These are phyloP conservation scores for Torymus aiolomorphi DNA, from an alignment of 2,888 invertebrate genomes.

Conservation along the genomic window DNA sequence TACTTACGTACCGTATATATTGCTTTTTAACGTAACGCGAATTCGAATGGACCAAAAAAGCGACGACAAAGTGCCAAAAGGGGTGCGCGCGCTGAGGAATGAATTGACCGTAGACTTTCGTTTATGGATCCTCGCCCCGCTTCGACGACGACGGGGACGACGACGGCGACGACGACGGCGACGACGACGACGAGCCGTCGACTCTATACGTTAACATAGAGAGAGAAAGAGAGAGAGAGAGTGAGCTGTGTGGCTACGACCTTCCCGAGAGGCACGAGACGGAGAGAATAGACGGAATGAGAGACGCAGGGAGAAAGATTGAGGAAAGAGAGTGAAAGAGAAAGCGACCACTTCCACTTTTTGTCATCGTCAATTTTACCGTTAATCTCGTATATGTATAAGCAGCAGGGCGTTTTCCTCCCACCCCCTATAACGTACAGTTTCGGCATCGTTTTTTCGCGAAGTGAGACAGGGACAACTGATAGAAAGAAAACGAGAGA, in stretches of 20 bases:
- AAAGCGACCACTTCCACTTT: constrained; percentile 50
- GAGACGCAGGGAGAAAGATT: not conserved
- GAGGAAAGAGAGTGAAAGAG: constrained; percentile 11
- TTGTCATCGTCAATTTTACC: constrained; percentile 50
- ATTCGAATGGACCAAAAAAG: constrained; percentile 26
- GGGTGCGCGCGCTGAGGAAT: not conserved
- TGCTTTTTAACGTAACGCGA: too few relatives aligned
- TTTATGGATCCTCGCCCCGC: not conserved
- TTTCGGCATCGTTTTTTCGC: too few relatives aligned
- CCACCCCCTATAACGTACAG: too few relatives aligned
- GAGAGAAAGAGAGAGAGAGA: constrained; percentile 3
- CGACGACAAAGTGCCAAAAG: constrained; percentile 55
- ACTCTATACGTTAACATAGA: not conserved
- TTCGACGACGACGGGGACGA: too few relatives aligned
- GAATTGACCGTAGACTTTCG: not conserved
- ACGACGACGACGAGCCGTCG: not conserved
- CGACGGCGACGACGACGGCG: too few relatives aligned
- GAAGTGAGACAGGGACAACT: too few relatives aligned
- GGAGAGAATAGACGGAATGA: not conserved
- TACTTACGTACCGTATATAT: too few relatives aligned
- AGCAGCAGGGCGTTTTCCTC: too few relatives aligned
- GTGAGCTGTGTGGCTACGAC: constrained; percentile 42
- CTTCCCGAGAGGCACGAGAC: not conserved
- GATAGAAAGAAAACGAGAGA: too few relatives aligned
- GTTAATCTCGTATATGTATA: constrained; percentile 4